Percentiles rank a stretch among this genome's conserved stretches.
Evolutionary conservation across 2,888 invertebrate species (phyloP).

Genomic region (Agonopterix arenella): DNA sequence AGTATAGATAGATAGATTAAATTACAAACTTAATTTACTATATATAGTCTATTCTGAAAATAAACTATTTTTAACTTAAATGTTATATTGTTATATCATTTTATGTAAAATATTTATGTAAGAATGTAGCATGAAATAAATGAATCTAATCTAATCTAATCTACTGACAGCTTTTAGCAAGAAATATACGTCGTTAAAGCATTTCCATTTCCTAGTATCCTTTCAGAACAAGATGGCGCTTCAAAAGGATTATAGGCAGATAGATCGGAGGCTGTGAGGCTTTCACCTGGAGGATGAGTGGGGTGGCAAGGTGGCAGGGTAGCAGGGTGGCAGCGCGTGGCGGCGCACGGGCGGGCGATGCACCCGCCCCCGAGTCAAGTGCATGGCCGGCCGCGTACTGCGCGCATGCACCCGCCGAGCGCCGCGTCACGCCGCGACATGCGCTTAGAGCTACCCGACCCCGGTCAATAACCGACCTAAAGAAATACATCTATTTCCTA

Average conservation of each 20-base stretch:
- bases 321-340: conserved; percentile 27
- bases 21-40: too few species aligned
- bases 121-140: too few species aligned
- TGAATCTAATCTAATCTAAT: too few species aligned
- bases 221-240: conserved; percentile 29
- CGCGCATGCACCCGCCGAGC: conserved; percentile 25
- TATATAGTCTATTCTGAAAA: too few species aligned
- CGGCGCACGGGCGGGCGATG: conserved; percentile 36
- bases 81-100: too few species aligned
- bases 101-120: too few species aligned
- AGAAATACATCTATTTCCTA: not conserved
- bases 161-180: too few species aligned
- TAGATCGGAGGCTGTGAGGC: conserved; percentile 18
- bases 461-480: conserved; percentile 52
- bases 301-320: conserved; percentile 13
- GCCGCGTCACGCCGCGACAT: conserved; percentile 55
- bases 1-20: too few species aligned
- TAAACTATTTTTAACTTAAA: too few species aligned
- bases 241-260: conserved; percentile 28
- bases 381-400: conserved; percentile 57
- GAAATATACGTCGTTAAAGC: too few species aligned
- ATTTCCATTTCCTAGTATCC: not conserved
- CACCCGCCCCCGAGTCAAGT: conserved; percentile 61
- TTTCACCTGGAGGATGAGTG: too few species aligned
- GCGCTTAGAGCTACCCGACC: conserved; percentile 26